Conservation (phyloP, 2,888 invertebrate species). For the Acrobasis repandana region DNA sequence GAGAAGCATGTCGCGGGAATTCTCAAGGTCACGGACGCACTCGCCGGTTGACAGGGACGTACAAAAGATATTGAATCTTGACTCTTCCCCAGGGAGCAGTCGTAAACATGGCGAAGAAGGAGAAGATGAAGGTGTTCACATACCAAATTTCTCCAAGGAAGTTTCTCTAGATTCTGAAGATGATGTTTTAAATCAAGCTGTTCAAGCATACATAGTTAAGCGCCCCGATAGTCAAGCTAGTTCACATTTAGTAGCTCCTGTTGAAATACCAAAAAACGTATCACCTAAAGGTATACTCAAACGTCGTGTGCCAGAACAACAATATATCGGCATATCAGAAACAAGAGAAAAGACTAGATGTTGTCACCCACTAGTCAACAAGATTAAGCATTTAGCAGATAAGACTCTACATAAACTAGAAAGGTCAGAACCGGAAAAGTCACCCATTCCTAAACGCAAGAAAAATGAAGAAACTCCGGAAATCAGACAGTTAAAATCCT, state of each 20-base stretch:
- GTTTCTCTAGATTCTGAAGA: slow-evolving; percentile 76
- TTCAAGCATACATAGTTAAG: slow-evolving; percentile 49
- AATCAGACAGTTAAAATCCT: slow-evolving; percentile 83
- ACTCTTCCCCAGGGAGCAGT: slow-evolving; percentile 78
- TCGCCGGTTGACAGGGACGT: slow-evolving; percentile 63
- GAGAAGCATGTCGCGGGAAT: slow-evolving; percentile 77
- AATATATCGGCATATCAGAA: slow-evolving; percentile 70
- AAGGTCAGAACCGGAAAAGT: slow-evolving; percentile 67
- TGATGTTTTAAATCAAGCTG: slow-evolving; percentile 54
- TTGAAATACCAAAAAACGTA: slow-evolving; percentile 66
- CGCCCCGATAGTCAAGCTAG: slow-evolving; percentile 59
- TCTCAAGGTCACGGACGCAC: slow-evolving; percentile 71
- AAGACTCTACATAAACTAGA: slow-evolving; percentile 82
- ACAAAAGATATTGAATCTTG: slow-evolving; percentile 73
- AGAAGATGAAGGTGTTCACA: slow-evolving; percentile 70
- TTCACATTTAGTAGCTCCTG: slow-evolving; percentile 53
- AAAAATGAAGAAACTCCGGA: slow-evolving; percentile 83
- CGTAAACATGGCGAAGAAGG: slow-evolving; percentile 75
- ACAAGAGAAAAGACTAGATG: slow-evolving; percentile 78
- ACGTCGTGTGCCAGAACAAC: slow-evolving; percentile 70
- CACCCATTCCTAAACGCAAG: slow-evolving; percentile 64
- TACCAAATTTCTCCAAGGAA: slow-evolving; percentile 79
- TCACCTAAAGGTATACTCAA: slow-evolving; percentile 82
- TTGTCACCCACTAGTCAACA: slow-evolving; percentile 85
- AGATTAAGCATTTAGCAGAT: slow-evolving; percentile 85